Evolutionary conservation across 2,113 vertebrate genomes (phyloP).

Genomic region (Patagioenas fasciata): DNA sequence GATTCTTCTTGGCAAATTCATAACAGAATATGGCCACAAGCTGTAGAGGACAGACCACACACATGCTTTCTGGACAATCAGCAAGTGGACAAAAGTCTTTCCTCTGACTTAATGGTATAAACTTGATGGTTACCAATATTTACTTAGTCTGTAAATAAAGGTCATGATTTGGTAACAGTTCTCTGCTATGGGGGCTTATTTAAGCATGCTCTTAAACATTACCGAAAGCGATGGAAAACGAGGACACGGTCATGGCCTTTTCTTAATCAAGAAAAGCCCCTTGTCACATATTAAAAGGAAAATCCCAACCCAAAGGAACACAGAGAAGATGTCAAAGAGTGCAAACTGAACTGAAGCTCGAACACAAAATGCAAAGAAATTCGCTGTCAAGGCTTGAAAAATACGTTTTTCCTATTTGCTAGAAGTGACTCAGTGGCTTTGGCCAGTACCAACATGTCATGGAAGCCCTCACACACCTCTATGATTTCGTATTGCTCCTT

Average conservation of each 20-base stretch:
- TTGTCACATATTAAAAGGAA: not conserved
- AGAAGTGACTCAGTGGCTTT: not conserved
- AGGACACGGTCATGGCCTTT: not conserved
- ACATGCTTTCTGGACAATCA: not conserved
- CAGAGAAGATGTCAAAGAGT: not conserved
- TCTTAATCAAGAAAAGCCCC: not conserved
- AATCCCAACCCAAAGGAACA: not conserved
- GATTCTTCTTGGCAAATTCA: not conserved
- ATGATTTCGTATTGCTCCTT: not conserved
- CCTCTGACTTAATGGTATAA: not conserved
- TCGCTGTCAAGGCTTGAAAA: not conserved
- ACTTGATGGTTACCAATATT: not conserved
- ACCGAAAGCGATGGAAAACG: not conserved
- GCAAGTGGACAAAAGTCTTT: not conserved
- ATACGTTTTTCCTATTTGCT: not conserved
- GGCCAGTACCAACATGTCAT: fast-evolving
- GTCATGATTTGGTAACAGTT: not conserved
- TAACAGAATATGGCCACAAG: not conserved
- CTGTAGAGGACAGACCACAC: not conserved
- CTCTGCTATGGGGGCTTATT: fast-evolving
- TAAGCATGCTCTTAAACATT: not conserved
- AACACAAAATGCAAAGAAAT: not conserved
- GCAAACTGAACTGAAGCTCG: not conserved
- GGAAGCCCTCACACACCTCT: fast-evolving
- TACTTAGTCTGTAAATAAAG: not conserved